These are phyloP conservation scores for Pimpla rufipes DNA, from an alignment of 2,888 invertebrate species.

Conservation along the genomic window DNA sequence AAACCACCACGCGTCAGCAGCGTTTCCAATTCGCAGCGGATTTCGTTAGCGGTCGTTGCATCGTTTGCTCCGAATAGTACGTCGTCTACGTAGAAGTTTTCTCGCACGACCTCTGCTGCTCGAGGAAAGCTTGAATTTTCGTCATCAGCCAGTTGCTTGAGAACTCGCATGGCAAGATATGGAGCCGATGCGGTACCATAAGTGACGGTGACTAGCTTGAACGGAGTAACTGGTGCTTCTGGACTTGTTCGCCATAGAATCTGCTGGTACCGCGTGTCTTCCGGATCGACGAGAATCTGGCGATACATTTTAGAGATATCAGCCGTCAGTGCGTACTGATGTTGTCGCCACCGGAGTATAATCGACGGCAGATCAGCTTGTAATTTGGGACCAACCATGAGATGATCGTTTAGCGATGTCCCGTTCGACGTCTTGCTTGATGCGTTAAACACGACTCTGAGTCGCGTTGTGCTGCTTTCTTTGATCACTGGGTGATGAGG, in stretches of 20 bases:
- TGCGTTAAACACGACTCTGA: constrained; percentile 63
- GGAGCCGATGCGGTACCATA: too few relatives aligned
- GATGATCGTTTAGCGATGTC: constrained; percentile 51
- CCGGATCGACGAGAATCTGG: constrained; percentile 40
- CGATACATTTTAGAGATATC: constrained; percentile 59
- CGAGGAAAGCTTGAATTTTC: too few relatives aligned
- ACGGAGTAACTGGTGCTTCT: too few relatives aligned
- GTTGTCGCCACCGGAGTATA: constrained; percentile 32
- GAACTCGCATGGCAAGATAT: too few relatives aligned
- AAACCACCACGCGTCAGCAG: too few relatives aligned
- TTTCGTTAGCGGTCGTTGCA: too few relatives aligned
- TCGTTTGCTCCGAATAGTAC: too few relatives aligned
- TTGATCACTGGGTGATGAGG: constrained; percentile 49
- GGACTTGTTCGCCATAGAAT: constrained; percentile 64
- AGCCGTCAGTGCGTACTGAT: constrained; percentile 36
- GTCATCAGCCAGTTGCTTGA: too few relatives aligned
- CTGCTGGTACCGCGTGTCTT: constrained; percentile 38
- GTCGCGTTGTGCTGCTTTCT: constrained; percentile 44
- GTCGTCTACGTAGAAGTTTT: too few relatives aligned
- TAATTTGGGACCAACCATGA: constrained; percentile 53
- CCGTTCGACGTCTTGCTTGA: constrained; percentile 42
- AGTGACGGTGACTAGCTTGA: too few relatives aligned
- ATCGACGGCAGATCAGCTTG: constrained; percentile 34
- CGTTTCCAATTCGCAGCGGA: too few relatives aligned
- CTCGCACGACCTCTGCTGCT: too few relatives aligned